Conservation (phyloP, 2,797 vertebrate species). For the Amphiprion clarkii region DNA sequence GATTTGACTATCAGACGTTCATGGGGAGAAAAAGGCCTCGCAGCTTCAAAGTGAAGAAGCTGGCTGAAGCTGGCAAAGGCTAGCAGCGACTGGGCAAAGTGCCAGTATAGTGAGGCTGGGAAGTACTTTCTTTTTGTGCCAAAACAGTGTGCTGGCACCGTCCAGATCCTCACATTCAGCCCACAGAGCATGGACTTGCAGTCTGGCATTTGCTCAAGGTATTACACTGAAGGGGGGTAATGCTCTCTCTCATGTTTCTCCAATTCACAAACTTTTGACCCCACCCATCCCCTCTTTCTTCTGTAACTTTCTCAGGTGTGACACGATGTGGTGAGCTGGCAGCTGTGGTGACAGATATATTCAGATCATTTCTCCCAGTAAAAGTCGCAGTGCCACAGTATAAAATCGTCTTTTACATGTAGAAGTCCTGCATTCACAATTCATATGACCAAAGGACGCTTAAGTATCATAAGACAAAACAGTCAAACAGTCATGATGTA, state of each 20-base stretch:
- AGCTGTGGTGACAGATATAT: neutral
- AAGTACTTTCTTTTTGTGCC: constrained; percentile 70
- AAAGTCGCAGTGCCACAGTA: neutral
- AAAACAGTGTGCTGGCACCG: constrained; percentile 65
- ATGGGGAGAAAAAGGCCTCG: constrained; percentile 54
- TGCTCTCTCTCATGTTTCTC: constrained; percentile 32
- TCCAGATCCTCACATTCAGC: constrained; percentile 56
- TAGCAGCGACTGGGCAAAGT: constrained; percentile 57
- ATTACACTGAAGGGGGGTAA: constrained; percentile 13
- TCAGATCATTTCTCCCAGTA: neutral
- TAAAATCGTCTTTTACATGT: neutral
- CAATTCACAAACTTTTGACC: constrained; percentile 49
- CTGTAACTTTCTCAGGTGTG: constrained; percentile 29
- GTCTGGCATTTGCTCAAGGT: constrained; percentile 57
- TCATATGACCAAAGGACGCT: neutral
- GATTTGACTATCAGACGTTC: constrained; percentile 66
- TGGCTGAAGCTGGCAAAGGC: constrained; percentile 59
- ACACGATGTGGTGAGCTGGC: constrained; percentile 6
- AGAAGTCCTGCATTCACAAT: neutral
- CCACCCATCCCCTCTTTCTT: neutral
- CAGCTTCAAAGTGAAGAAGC: constrained; percentile 65
- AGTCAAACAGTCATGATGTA: neutral
- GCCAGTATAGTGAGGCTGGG: constrained; percentile 58
- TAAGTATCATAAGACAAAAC: neutral
- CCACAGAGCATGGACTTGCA: constrained; percentile 56